These are phyloP conservation scores for Menidia menidia DNA, from an alignment of 2,797 vertebrate species.

Conservation along the genomic window DNA sequence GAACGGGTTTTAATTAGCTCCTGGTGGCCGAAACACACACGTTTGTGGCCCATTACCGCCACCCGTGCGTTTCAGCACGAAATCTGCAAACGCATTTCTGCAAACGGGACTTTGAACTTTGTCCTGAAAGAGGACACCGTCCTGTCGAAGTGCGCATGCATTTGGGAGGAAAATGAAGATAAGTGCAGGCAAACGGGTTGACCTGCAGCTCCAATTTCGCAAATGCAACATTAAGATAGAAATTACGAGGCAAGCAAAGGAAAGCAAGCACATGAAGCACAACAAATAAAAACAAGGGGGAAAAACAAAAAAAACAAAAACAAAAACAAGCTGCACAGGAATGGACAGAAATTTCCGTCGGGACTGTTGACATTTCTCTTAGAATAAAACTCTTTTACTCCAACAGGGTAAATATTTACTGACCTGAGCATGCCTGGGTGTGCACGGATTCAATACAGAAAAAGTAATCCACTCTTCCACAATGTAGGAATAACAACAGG, in stretches of 20 bases:
- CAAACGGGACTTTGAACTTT: slow-evolving; percentile 56
- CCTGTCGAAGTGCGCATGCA: slow-evolving; percentile 13
- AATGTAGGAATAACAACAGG: slow-evolving; percentile 47
- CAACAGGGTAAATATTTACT: slow-evolving; percentile 49
- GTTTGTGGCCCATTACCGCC: slow-evolving; percentile 31
- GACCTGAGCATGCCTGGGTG: slow-evolving; percentile 69
- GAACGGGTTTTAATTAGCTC: slow-evolving; percentile 9
- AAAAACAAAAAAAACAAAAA: slow-evolving; percentile 1
- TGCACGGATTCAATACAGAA: slow-evolving; percentile 29
- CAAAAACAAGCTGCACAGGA: not conserved
- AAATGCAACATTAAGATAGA: not conserved
- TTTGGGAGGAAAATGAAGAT: not conserved
- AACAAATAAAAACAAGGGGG: not conserved
- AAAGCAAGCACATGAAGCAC: not conserved
- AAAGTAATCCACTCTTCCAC: slow-evolving; percentile 68
- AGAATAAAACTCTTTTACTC: slow-evolving; percentile 17
- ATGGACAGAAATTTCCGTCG: slow-evolving; percentile 48
- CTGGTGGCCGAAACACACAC: slow-evolving; percentile 37
- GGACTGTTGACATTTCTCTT: slow-evolving; percentile 31
- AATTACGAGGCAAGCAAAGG: not conserved
- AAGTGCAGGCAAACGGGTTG: not conserved
- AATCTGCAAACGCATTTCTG: slow-evolving; percentile 23
- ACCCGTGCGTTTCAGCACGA: slow-evolving; percentile 15
- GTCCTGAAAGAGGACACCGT: slow-evolving; percentile 11
- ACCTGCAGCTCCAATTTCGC: slow-evolving; percentile 7